These are phyloP conservation scores for Percopsis omiscomaycus DNA, from an alignment of 2,797 vertebrate species.

Conservation along the genomic window DNA sequence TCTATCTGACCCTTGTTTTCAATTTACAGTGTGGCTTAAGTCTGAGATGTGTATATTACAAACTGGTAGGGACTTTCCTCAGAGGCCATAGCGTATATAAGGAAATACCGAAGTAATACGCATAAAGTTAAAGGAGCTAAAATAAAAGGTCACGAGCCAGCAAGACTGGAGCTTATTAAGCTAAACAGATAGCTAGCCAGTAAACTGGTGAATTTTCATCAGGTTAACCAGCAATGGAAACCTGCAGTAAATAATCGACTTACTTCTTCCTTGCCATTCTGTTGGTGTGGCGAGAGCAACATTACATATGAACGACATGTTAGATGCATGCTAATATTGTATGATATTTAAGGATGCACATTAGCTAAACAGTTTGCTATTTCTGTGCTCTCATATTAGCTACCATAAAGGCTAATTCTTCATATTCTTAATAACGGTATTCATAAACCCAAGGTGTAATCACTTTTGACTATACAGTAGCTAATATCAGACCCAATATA, in stretches of 20 bases:
- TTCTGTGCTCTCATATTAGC: conserved; percentile 35
- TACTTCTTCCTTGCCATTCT: conserved; percentile 31
- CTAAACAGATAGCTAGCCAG: conserved; percentile 8
- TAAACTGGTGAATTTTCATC: conserved; percentile 33
- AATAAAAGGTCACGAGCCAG: conserved; percentile 14
- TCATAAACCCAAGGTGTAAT: conserved; percentile 21
- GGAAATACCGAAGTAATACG: conserved; percentile 1
- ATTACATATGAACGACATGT: conserved; percentile 29
- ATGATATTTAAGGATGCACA: conserved; percentile 59
- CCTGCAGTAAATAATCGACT: conserved; percentile 37
- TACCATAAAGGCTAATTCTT: conserved; percentile 18
- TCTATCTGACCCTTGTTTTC: too few relatives aligned
- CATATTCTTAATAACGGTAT: conserved; percentile 18
- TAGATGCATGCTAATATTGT: conserved; percentile 55
- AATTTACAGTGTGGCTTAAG: too few relatives aligned
- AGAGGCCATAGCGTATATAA: neutral
- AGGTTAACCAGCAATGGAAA: conserved; percentile 23
- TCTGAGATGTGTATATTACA: too few relatives aligned
- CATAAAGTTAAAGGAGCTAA: too few relatives aligned
- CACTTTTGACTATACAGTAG: conserved; percentile 20
- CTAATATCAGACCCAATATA: conserved; percentile 19
- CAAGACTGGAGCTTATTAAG: conserved; percentile 17
- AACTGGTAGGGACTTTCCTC: too few relatives aligned
- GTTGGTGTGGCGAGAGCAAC: conserved; percentile 28
- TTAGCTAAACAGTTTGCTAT: conserved; percentile 43